Base-by-base conservation (phyloP, 2,888 invertebrate species). In the Deroplatys truncata region DNA sequence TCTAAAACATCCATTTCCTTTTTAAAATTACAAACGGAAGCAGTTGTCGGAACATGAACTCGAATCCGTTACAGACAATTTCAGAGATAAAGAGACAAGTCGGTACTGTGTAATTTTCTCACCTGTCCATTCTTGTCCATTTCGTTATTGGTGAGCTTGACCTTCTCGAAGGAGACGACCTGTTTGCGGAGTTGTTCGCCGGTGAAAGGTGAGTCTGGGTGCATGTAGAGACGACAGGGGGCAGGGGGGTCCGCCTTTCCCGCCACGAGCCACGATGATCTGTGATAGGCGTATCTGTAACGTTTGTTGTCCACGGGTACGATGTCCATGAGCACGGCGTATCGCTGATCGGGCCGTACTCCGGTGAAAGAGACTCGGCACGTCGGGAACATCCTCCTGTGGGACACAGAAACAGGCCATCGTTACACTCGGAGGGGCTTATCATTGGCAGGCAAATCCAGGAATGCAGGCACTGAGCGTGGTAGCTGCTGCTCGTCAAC, bases 181-280 rank as follows among this genome's bases (percentile, higher is more conserved):
- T 99, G 98, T 94, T 99, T 98, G 93, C 97, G 96, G 92, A 99
- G 96, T 94, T 99, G 98, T 93, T 99, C 98, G 86, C 98, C 98
- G 92, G 97, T 97, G 94, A 97, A 98, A 90, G 99, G 99, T 90
- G 98, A 98, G 94, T 99, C 99, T 83, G 99, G 99, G 95, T 99
- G 99, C 90, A 98, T 96, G 95, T 98, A 98, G 92, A 99, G 96
- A 91, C 99, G 95, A 91, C 98, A 97, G 91, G 98, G 98, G 72
- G 98, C 97, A 92, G 99, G 98, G 25, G 98, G 99, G 95, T 99
- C 99, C 84, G 99, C 99, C 94, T 99, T 99, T 91, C 99, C 99
- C 43, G 99, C 99, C 92, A 99, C 98, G 93, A 99, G 95, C 99
- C 99, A 99, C 89, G 98, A 98, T 91, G 98, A 98, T 92, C 98